These are phyloP conservation scores for Perognathus longimembris DNA, from an alignment of 2,113 vertebrate genomes.

Conservation along the genomic window DNA sequence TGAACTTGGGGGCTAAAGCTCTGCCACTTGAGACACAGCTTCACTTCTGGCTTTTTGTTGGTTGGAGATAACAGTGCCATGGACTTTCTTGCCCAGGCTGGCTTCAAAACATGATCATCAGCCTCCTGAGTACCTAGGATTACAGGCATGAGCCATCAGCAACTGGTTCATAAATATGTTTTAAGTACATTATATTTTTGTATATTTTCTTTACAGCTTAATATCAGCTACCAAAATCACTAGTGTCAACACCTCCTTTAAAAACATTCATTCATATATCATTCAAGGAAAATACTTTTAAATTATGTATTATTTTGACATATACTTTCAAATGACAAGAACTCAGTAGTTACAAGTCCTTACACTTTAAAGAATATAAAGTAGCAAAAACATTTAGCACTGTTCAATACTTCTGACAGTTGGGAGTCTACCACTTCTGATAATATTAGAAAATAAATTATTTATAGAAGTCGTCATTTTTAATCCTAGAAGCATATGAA, in stretches of 20 bases:
- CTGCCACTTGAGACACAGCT: too few species aligned
- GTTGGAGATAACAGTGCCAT: too few species aligned
- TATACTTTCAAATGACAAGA: conserved; percentile 72
- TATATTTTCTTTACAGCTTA: conserved; percentile 73
- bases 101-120: too few species aligned
- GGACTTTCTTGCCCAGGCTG: too few species aligned
- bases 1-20: too few species aligned
- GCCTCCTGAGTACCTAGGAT: too few species aligned
- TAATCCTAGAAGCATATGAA: conserved; percentile 34
- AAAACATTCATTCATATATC: conserved; percentile 61
- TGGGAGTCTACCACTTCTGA: conserved; percentile 30
- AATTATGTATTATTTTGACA: conserved; percentile 69
- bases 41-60: too few species aligned
- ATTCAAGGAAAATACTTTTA: conserved; percentile 73
- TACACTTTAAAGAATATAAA: conserved; percentile 54
- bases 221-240: conserved; percentile 57
- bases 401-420: neutral
- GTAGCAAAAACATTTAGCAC: conserved; percentile 58
- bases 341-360: conserved; percentile 42
- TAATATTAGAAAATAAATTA: conserved; percentile 19
- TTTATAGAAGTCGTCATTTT: conserved; percentile 36
- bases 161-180: neutral
- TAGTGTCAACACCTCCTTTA: conserved; percentile 69
- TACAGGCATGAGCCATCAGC: too few species aligned
- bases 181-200: conserved; percentile 25